Evolutionary conservation across 2,113 vertebrate species (phyloP).

Genomic region (Pangasianodon gigas): DNA sequence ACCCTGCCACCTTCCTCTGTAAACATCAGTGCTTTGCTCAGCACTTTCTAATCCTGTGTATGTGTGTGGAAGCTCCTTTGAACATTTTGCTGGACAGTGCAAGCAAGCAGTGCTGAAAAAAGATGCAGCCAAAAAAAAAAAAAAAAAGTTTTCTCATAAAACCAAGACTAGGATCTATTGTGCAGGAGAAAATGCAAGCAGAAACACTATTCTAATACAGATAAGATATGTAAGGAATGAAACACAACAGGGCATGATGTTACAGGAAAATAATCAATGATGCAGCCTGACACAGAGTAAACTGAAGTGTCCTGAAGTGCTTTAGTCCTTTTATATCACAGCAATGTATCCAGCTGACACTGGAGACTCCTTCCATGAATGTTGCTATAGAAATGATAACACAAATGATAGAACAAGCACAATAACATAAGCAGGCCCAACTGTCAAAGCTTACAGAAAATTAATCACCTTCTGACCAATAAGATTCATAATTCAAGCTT

Average conservation of each 20-base stretch:
- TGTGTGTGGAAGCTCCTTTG: not conserved
- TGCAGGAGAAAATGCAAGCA: not conserved
- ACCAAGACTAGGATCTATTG: not conserved
- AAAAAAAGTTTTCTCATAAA: not conserved
- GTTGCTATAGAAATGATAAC: not conserved
- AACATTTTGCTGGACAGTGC: not conserved
- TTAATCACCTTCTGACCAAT: not conserved
- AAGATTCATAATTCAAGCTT: not conserved
- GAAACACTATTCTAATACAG: not conserved
- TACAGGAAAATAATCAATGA: not conserved
- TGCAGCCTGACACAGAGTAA: not conserved
- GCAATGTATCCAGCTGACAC: not conserved
- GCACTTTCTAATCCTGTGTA: conserved; percentile 12
- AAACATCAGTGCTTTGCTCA: not conserved
- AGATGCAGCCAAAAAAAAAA: not conserved
- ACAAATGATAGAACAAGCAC: not conserved
- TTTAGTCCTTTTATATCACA: not conserved
- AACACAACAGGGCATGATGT: too few relatives aligned
- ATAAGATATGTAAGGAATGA: not conserved
- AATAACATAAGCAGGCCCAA: not conserved
- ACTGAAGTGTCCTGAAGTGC: not conserved
- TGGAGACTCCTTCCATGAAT: not conserved
- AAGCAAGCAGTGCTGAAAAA: not conserved
- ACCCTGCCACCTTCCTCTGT: not conserved
- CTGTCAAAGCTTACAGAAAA: not conserved